A percentile compares a stretch with the other conserved stretches of the same genome.
phyloP scores from a whole-genome alignment of 1,140 invertebrate species.

The Scaptomyza graminum region DNA sequence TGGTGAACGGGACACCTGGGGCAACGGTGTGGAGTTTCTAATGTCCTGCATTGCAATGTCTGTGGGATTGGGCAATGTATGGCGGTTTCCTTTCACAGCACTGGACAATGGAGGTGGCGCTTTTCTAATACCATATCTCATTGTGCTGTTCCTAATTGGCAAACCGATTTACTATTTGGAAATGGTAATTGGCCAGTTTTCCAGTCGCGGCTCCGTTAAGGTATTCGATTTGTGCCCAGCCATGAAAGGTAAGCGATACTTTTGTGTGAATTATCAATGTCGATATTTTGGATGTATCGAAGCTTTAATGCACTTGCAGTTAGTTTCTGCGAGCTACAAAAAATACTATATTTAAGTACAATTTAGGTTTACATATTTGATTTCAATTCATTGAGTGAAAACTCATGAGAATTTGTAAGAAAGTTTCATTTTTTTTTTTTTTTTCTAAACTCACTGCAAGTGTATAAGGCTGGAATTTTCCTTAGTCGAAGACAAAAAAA shows the following conservation, averaged over 20 bases:
- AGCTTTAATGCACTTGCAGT: slow-evolving; percentile 28
- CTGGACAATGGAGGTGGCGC: slow-evolving; percentile 92
- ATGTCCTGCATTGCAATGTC: slow-evolving; percentile 93
- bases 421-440: too few species aligned
- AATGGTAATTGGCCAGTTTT: slow-evolving; percentile 90
- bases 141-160: slow-evolving; percentile 91
- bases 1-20: slow-evolving; percentile 88
- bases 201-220: slow-evolving; percentile 87
- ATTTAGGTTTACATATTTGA: too few species aligned
- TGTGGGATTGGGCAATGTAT: slow-evolving; percentile 94
- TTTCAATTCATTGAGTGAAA: too few species aligned
- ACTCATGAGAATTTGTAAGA: too few species aligned
- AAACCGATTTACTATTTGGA: slow-evolving; percentile 95
- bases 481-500: too few species aligned
- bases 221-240: slow-evolving; percentile 85
- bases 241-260: slow-evolving; percentile 85
- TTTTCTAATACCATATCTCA: slow-evolving; percentile 91
- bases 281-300: slow-evolving; percentile 1
- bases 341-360: too few species aligned
- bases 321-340: too few species aligned
- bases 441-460: too few species aligned
- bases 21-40: slow-evolving; percentile 91
- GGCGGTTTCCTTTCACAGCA: slow-evolving; percentile 92
- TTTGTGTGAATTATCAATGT: neutral
- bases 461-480: too few species aligned